Evolutionary conservation across 2,113 vertebrate species (phyloP).

Genomic region (Chamaetylas fuelleborni): DNA sequence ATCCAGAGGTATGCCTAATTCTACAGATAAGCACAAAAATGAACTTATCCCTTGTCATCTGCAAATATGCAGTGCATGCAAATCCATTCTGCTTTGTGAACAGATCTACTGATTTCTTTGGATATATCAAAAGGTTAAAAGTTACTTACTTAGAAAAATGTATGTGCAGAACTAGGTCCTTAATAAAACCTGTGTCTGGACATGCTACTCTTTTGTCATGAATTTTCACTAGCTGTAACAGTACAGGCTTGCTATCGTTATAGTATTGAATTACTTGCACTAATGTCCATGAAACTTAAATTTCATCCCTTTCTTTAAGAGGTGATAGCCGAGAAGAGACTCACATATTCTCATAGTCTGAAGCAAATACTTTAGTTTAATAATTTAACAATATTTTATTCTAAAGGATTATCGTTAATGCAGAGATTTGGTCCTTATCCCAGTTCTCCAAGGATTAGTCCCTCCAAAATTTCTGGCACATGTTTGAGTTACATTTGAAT

Average conservation of each 20-base stretch:
- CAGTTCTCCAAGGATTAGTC: not conserved
- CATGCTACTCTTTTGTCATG: not conserved
- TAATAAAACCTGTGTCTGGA: not conserved
- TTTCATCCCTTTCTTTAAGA: not conserved
- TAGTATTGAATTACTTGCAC: not conserved
- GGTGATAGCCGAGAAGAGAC: not conserved
- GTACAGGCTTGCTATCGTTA: not conserved
- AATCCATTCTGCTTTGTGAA: not conserved
- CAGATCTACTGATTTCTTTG: not conserved
- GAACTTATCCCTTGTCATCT: not conserved
- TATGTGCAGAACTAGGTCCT: not conserved
- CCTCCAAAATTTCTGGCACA: not conserved
- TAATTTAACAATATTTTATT: not conserved
- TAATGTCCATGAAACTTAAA: not conserved
- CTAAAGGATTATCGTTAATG: not conserved
- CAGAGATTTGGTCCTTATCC: not conserved
- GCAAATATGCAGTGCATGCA: not conserved
- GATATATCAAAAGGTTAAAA: not conserved
- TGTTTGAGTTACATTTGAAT: not conserved
- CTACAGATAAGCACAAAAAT: not conserved
- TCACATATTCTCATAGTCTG: not conserved
- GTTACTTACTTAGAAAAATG: not conserved
- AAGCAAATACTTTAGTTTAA: conserved; percentile 3
- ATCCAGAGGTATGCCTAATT: not conserved
- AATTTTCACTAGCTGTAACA: not conserved